Conservation (phyloP, 2,888 invertebrate species). For the Halictus ligatus region DNA sequence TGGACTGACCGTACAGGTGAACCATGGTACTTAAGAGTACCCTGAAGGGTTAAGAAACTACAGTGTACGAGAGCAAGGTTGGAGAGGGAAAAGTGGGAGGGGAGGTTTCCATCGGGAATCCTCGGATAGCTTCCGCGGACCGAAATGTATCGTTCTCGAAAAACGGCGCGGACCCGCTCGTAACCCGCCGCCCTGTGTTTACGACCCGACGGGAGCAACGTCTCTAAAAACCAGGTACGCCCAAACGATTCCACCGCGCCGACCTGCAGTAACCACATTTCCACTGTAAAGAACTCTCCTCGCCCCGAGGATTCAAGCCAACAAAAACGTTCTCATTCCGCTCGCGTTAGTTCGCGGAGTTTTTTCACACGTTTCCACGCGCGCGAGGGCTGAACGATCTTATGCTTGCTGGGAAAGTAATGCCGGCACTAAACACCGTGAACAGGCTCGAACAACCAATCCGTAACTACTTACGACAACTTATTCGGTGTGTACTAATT, state of each 20-base stretch:
- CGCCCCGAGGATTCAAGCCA: slow-evolving; percentile 29
- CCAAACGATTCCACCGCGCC: slow-evolving; percentile 73
- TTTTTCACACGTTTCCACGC: slow-evolving; percentile 52
- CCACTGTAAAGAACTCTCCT: slow-evolving; percentile 62
- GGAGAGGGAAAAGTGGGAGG: slow-evolving; percentile 21
- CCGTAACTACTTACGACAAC: background rate
- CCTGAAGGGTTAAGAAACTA: background rate
- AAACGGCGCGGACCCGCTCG: slow-evolving; percentile 68
- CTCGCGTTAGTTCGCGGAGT: slow-evolving; percentile 35
- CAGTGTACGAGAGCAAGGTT: background rate
- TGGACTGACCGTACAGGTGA: background rate
- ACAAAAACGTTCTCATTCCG: slow-evolving; percentile 54
- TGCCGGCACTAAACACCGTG: background rate
- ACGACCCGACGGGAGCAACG: slow-evolving; percentile 78
- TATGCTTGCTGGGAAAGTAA: background rate
- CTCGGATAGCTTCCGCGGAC: slow-evolving; percentile 69
- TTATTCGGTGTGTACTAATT: background rate
- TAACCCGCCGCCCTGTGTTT: slow-evolving; percentile 77
- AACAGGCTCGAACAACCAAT: background rate
- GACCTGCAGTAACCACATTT: slow-evolving; percentile 68
- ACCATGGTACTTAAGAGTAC: background rate
- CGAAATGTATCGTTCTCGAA: slow-evolving; percentile 71
- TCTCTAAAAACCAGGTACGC: slow-evolving; percentile 76
- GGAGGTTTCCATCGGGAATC: slow-evolving; percentile 57
- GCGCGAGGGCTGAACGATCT: background rate